Percentiles rank a stretch among this genome's conserved stretches.
Evolutionary conservation across 2,113 vertebrate genomes (phyloP).

Genomic region (Aramus guarauna): DNA sequence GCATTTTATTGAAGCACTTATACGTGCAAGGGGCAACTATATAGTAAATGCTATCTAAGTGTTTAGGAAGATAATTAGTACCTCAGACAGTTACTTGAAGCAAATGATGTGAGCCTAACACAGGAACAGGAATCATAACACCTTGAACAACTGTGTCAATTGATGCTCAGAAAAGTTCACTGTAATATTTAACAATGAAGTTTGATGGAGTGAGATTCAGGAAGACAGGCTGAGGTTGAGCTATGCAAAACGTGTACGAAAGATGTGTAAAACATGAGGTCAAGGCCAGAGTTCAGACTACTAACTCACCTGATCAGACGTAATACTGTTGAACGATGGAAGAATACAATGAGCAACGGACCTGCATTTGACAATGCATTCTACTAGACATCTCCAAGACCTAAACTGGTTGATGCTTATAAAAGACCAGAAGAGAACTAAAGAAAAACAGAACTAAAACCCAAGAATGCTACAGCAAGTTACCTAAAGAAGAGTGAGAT

Average conservation of each 20-base stretch:
- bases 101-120: not conserved
- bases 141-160: not conserved
- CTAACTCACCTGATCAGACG: not conserved
- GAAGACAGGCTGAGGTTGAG: not conserved
- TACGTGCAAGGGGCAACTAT: not conserved
- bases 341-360: not conserved
- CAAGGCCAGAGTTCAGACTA: not conserved
- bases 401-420: not conserved
- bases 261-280: not conserved
- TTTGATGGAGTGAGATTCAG: not conserved
- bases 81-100: not conserved
- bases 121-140: not conserved
- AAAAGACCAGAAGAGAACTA: not conserved
- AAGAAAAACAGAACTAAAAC: not conserved
- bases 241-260: not conserved
- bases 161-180: not conserved
- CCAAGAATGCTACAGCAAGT: not conserved
- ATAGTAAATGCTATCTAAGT: not conserved
- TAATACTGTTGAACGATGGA: not conserved
- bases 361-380: not conserved
- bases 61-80: not conserved
- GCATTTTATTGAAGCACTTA: not conserved
- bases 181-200: not conserved
- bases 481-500: not conserved
- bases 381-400: not conserved